Evolutionary conservation across 1,140 invertebrate genomes (phyloP).

Genomic region (Drosophila nebulosa): DNA sequence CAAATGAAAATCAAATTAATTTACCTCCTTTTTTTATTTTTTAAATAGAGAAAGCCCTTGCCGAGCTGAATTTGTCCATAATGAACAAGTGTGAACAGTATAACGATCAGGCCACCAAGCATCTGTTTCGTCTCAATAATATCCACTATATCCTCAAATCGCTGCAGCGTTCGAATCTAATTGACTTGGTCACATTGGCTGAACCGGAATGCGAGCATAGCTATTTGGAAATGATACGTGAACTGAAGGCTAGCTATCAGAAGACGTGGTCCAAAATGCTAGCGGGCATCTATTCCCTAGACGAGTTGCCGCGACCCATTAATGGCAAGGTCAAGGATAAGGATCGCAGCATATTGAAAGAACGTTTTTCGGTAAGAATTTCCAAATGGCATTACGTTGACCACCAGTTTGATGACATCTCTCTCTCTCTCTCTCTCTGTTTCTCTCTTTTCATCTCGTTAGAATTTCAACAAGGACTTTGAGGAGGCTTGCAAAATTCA

Average conservation of each 20-base stretch:
- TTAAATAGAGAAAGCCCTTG: slow-evolving; percentile 90
- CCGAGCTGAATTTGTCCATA: slow-evolving; percentile 91
- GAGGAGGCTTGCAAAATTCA: slow-evolving; percentile 93
- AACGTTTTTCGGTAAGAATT: slow-evolving; percentile 89
- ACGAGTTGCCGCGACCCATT: slow-evolving; percentile 85
- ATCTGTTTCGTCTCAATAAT: slow-evolving; percentile 92
- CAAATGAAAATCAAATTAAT: not conserved
- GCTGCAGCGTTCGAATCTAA: slow-evolving; percentile 89
- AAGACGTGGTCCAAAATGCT: slow-evolving; percentile 90
- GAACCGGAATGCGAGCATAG: slow-evolving; percentile 92
- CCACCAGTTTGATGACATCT: slow-evolving; percentile 41
- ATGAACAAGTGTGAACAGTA: slow-evolving; percentile 93
- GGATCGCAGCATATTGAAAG: slow-evolving; percentile 95
- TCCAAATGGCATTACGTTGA: not conserved
- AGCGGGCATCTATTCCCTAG: slow-evolving; percentile 86
- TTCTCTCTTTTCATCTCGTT: too few species aligned
- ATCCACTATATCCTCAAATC: slow-evolving; percentile 96
- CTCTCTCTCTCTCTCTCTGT: slow-evolving; percentile 7
- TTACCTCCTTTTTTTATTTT: slow-evolving; percentile 44
- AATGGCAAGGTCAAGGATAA: slow-evolving; percentile 92
- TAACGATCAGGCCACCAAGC: slow-evolving; percentile 89
- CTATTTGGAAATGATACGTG: slow-evolving; percentile 87
- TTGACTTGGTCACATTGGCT: slow-evolving; percentile 89
- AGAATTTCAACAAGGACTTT: slow-evolving; percentile 97
- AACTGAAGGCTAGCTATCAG: slow-evolving; percentile 77